Evolutionary conservation across 2,888 invertebrate species (phyloP).

Genomic region (Boloria selene): DNA sequence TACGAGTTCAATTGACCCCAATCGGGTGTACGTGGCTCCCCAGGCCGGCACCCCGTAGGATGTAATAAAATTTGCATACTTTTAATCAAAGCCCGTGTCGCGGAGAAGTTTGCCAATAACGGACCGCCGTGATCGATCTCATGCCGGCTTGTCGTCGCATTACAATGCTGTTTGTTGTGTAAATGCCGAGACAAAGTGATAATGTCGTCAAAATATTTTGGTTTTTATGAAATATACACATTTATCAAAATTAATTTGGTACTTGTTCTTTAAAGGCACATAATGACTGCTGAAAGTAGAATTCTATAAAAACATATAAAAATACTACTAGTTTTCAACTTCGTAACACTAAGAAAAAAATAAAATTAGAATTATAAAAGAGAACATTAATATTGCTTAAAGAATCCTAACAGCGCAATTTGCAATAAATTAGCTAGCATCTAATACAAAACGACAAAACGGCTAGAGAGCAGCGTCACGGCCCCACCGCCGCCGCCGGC

Average conservation of each 20-base stretch:
- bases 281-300: too few species aligned
- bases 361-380: constrained; percentile 18
- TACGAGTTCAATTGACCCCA: constrained; percentile 51
- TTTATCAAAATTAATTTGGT: too few species aligned
- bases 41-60: constrained; percentile 61
- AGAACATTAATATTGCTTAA: constrained; percentile 32
- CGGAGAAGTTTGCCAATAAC: constrained; percentile 83
- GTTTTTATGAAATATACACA: background rate
- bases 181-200: constrained; percentile 43
- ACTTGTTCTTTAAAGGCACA: too few species aligned
- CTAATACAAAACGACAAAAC: constrained; percentile 82
- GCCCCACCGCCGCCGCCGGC: constrained; percentile 48
- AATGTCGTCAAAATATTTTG: constrained; percentile 35
- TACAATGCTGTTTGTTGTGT: constrained; percentile 58
- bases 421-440: constrained; percentile 80
- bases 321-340: background rate
- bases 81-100: constrained; percentile 83
- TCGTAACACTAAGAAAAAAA: constrained; percentile 5
- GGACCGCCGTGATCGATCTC: constrained; percentile 77
- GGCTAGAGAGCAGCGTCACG: constrained; percentile 66
- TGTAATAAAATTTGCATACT: constrained; percentile 84
- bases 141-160: constrained; percentile 67
- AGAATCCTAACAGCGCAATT: constrained; percentile 66
- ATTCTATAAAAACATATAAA: too few species aligned
- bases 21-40: constrained; percentile 54